Conservation (phyloP, 2,888 invertebrate species). For the Phorcus lineatus region DNA sequence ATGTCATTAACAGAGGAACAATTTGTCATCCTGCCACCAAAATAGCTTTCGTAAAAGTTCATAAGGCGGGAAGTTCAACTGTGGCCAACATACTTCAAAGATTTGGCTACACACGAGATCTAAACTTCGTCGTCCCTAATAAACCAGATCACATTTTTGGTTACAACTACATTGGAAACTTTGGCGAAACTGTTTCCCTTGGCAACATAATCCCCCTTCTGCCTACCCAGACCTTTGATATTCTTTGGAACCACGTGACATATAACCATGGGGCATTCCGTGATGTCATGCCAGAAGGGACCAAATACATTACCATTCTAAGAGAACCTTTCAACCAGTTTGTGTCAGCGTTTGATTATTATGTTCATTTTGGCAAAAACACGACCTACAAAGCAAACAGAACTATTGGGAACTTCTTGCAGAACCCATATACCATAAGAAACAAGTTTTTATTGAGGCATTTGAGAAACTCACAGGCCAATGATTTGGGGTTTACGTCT, state of each 20-base stretch:
- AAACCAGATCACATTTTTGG: conserved; percentile 29
- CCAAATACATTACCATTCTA: conserved; percentile 44
- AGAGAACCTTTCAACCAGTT: conserved; percentile 49
- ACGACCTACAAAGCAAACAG: neutral
- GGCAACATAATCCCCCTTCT: conserved; percentile 12
- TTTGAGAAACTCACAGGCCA: conserved; percentile 40
- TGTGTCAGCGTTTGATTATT: conserved; percentile 46
- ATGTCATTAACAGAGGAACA: neutral
- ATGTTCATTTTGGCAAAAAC: conserved; percentile 17
- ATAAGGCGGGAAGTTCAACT: conserved; percentile 32
- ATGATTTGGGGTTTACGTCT: conserved; percentile 37
- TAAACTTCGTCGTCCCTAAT: conserved; percentile 36
- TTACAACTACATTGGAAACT: conserved; percentile 42
- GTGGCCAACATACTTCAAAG: conserved; percentile 27
- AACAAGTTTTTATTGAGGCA: conserved; percentile 21
- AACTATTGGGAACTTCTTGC: conserved; percentile 34
- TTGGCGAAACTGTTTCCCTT: neutral
- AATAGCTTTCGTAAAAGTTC: conserved; percentile 29
- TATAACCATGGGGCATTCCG: conserved; percentile 39
- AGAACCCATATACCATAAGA: neutral
- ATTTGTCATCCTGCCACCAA: conserved; percentile 5
- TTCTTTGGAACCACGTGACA: conserved; percentile 33
- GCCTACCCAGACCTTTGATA: conserved; percentile 2
- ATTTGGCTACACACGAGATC: conserved; percentile 24
- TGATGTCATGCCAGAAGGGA: conserved; percentile 43